Base-by-base conservation (phyloP, 92 coral and sea anemone species). In the Siderastrea radians region DNA sequence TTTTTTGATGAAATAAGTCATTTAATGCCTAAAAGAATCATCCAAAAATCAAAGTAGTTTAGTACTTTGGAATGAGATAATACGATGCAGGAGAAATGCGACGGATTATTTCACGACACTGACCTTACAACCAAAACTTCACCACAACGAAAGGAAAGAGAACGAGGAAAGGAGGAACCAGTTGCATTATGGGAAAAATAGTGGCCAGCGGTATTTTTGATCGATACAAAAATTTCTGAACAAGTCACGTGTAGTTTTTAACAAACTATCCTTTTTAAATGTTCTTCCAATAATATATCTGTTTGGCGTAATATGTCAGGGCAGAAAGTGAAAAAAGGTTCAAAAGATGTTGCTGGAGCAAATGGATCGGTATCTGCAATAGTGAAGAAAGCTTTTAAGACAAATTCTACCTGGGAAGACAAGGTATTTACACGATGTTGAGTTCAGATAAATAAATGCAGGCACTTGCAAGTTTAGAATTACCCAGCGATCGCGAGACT, bases 361-460 rank as follows among this genome's bases (percentile, higher is more conserved):
- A 94, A 78, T 67, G 97, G 88, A 43, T 86, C 98, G 6, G 94
- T 90, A 19, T 98, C 99, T 49, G 98, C 94, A 48, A 93, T 92
- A n/a, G 85, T 94, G 79, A 93, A 92, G 61, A 98, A 95, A 80
- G 96, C 99, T 12, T 92, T 98, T 53, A 96, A 93, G 86, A 89
- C 97, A 45, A 93, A 90, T 68, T 98, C 99, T 43, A 89, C 90
- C 45, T 98, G 99, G 99, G 99, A 98, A 62, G 99, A 98, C 55
- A 98, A 98, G 96, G 99, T 98, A 91, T 19, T 16, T 52, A 2
- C 60, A 73, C 46, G 62, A 12, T 26, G 0, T 26, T 26, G 0
- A 26, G 38, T 26, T 26, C 38, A 45, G 66, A 7, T 10, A 7
- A 11, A 7, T 59, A 38, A 15, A 71, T 10, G 52, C 38, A 73